A percentile compares a stretch with the other conserved stretches of the same genome.
These are phyloP conservation scores for Motacilla alba DNA, from an alignment of 2,113 vertebrate species.

Conservation along the genomic window DNA sequence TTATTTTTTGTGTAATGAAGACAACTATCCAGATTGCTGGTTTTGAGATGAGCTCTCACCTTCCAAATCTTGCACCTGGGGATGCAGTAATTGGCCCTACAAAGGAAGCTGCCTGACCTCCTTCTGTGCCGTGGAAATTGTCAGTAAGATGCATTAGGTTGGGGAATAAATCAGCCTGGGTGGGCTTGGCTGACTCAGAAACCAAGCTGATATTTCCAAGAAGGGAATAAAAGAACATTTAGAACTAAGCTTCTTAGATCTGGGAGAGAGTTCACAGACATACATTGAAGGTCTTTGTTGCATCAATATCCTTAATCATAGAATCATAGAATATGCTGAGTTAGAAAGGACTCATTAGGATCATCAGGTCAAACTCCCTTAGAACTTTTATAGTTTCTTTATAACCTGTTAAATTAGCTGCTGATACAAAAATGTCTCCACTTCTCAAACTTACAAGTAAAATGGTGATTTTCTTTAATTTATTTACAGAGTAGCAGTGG, in stretches of 20 bases:
- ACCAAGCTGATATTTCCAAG: neutral
- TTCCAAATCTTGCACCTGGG: neutral
- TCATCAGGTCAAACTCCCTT: neutral
- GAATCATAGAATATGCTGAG: neutral
- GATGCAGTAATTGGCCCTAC: neutral
- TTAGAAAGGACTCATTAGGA: neutral
- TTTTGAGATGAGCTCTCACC: neutral
- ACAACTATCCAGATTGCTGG: neutral
- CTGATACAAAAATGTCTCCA: neutral
- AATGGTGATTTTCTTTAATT: neutral
- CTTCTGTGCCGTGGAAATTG: neutral
- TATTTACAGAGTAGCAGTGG: neutral
- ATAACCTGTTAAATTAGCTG: neutral
- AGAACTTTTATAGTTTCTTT: neutral
- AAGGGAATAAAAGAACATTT: neutral
- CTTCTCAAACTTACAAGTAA: neutral
- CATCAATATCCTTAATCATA: neutral
- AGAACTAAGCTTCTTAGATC: conserved; percentile 32
- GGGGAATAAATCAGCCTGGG: neutral
- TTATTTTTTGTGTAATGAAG: neutral
- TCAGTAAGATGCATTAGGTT: neutral
- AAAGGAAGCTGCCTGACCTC: neutral
- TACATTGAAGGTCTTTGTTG: neutral
- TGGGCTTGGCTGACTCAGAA: conserved; percentile 19
- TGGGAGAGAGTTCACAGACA: neutral